Conservation (phyloP, 2,888 invertebrate species). For the Melipona bicolor region DNA sequence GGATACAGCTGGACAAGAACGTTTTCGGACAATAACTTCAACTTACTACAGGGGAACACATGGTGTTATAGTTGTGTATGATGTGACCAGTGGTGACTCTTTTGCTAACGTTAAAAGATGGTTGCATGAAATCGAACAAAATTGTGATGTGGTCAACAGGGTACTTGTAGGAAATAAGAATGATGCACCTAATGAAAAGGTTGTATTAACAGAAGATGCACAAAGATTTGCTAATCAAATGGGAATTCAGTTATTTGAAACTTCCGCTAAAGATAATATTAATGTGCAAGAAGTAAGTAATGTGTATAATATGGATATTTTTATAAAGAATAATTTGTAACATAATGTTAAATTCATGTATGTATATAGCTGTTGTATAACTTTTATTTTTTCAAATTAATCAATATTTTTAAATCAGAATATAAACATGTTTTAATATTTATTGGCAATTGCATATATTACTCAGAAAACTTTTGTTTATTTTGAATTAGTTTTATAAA, state of each 20-base stretch:
- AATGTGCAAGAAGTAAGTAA: constrained; percentile 98
- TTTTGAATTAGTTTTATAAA: not conserved
- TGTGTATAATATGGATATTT: constrained; percentile 6
- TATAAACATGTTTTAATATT: not conserved
- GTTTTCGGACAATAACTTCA: constrained; percentile 99
- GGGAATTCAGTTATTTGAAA: constrained; percentile 98
- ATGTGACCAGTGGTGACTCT: constrained; percentile 99
- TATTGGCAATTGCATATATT: not conserved
- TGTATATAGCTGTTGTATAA: not conserved
- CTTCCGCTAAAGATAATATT: constrained; percentile 99
- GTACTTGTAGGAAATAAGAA: constrained; percentile 99
- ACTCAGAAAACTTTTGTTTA: not conserved
- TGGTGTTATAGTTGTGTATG: constrained; percentile 99
- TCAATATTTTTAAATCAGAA: not conserved
- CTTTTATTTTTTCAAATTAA: not conserved
- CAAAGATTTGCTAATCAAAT: constrained; percentile 98
- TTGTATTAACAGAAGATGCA: constrained; percentile 98
- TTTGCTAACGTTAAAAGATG: constrained; percentile 99
- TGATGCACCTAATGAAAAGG: constrained; percentile 97
- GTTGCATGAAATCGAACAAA: constrained; percentile 99
- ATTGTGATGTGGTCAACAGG: constrained; percentile 99
- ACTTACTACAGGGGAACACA: constrained; percentile 99
- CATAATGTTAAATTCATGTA: not conserved
- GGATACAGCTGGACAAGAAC: constrained; percentile 99
- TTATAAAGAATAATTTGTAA: not conserved